Percentiles rank a stretch among this genome's conserved stretches.
These are phyloP conservation scores for Semaprochilodus insignis DNA, from an alignment of 2,797 vertebrate genomes.

Conservation along the genomic window DNA sequence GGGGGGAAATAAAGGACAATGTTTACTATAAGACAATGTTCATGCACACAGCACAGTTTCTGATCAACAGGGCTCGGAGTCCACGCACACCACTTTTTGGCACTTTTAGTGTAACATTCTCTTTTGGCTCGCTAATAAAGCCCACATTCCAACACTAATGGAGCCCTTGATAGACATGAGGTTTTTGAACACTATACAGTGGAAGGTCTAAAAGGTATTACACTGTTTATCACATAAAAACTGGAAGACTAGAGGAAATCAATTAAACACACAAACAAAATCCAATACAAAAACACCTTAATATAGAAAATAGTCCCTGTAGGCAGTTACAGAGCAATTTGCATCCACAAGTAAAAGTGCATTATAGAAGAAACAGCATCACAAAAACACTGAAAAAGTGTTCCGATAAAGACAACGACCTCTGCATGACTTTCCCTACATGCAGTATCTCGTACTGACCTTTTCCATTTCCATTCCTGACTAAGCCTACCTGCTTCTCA, in stretches of 20 bases:
- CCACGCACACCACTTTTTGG: slow-evolving; percentile 52
- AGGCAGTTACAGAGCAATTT: slow-evolving; percentile 66
- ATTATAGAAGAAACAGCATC: slow-evolving; percentile 55
- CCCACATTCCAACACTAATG: slow-evolving; percentile 27
- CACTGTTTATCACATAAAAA: slow-evolving; percentile 29
- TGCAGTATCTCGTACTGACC: slow-evolving; percentile 38
- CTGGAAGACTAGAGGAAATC: slow-evolving; percentile 53
- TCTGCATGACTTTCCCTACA: slow-evolving; percentile 29
- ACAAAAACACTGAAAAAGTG: slow-evolving; percentile 56
- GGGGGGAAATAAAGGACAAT: slow-evolving; percentile 41
- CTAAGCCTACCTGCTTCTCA: not conserved
- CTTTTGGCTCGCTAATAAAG: slow-evolving; percentile 25
- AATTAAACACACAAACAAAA: slow-evolving; percentile 3
- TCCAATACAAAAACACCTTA: not conserved
- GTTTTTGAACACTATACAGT: slow-evolving; percentile 18
- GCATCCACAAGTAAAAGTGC: slow-evolving; percentile 69
- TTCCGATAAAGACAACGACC: slow-evolving; percentile 35
- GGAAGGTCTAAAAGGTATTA: slow-evolving; percentile 36
- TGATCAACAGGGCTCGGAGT: not conserved
- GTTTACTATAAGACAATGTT: slow-evolving; percentile 7
- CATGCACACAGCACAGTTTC: slow-evolving; percentile 54
- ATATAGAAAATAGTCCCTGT: slow-evolving; percentile 39
- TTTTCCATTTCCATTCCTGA: slow-evolving; percentile 8
- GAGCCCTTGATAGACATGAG: slow-evolving; percentile 30
- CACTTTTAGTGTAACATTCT: slow-evolving; percentile 37